A percentile compares a stretch with the other conserved stretches of the same genome.
Evolutionary conservation across 2,797 vertebrate species (phyloP).

Genomic region (Pseudochirops cupreus): DNA sequence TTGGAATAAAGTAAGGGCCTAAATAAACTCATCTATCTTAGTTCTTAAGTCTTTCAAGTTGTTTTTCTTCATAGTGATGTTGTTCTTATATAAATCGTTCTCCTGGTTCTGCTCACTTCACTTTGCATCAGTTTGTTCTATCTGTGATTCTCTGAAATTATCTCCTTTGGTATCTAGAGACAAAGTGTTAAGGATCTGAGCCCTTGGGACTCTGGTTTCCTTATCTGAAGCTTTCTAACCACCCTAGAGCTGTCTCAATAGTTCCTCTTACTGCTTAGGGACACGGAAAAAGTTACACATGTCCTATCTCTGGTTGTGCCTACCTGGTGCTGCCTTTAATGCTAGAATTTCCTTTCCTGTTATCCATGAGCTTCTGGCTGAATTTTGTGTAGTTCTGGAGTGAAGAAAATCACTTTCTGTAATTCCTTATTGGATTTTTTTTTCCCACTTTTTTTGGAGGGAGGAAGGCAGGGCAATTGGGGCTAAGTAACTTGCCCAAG

Average conservation of each 20-base stretch:
- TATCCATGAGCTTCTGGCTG: background rate
- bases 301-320: background rate
- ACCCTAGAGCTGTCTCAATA: background rate
- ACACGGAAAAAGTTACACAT: background rate
- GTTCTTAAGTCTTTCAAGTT: background rate
- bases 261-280: background rate
- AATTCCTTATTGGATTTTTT: too few species aligned
- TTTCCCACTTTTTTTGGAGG: too few species aligned
- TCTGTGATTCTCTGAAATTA: background rate
- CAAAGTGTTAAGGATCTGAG: background rate
- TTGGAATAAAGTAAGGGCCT: background rate
- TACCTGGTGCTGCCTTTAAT: background rate
- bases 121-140: background rate
- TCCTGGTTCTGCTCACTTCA: background rate
- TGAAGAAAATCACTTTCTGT: too few species aligned
- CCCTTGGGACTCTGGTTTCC: background rate
- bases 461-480: too few species aligned
- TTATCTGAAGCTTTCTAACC: background rate
- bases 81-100: background rate
- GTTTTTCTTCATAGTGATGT: background rate
- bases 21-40: background rate
- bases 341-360: background rate
- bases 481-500: too few species aligned
- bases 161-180: background rate
- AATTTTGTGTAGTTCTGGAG: too few species aligned